These are phyloP conservation scores for Sebastes schlegelii DNA, from an alignment of 2,113 vertebrate species.

Conservation along the genomic window DNA sequence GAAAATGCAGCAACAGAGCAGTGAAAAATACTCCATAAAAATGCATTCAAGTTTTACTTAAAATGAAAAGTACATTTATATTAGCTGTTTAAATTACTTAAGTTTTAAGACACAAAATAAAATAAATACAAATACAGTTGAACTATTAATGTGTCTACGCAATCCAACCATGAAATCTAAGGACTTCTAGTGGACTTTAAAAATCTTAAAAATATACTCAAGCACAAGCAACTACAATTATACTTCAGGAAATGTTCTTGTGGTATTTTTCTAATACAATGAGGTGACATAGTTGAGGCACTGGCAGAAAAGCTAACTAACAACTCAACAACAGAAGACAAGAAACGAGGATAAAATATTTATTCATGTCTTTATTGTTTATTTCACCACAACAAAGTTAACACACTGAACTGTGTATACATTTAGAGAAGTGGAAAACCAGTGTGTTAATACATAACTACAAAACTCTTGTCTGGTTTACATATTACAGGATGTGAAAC, in stretches of 20 bases:
- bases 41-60: not conserved
- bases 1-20: no score
- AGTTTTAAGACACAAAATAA: not conserved
- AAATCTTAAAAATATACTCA: not conserved
- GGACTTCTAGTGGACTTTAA: not conserved
- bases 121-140: not conserved
- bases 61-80: not conserved
- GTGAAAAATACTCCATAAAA: no score
- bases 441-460: not conserved
- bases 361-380: not conserved
- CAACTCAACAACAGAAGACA: not conserved
- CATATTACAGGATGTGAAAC: not conserved
- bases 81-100: not conserved
- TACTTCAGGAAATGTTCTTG: not conserved
- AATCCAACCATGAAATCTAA: not conserved
- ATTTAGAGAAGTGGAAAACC: not conserved
- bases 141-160: not conserved
- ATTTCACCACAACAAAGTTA: constrained; percentile 20
- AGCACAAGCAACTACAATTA: not conserved
- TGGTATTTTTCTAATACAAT: not conserved
- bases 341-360: not conserved
- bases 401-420: not conserved
- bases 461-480: not conserved
- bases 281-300: not conserved
- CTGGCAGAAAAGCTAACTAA: not conserved